These are phyloP conservation scores for Trissoscelio sp. DNA, from an alignment of 2,888 invertebrate genomes.

Conservation along the genomic window DNA sequence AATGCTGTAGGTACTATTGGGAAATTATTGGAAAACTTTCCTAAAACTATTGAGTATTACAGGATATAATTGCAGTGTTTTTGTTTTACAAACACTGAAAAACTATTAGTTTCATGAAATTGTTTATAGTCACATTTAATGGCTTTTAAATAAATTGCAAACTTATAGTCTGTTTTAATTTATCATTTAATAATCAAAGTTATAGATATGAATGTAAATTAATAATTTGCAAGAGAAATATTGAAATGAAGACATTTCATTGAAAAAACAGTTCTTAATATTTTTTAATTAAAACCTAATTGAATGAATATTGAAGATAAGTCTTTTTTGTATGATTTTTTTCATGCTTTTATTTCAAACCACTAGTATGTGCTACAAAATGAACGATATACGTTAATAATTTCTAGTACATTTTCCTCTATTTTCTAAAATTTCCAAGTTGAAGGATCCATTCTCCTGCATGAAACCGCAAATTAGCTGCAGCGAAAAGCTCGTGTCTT, in stretches of 20 bases:
- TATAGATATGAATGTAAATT: too few relatives aligned
- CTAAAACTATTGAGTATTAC: slow-evolving; percentile 10
- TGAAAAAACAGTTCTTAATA: too few relatives aligned
- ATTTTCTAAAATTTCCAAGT: slow-evolving; percentile 6
- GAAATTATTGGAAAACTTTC: slow-evolving; percentile 33
- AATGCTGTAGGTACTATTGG: slow-evolving; percentile 9
- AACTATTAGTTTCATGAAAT: background rate
- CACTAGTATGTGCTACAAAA: background rate
- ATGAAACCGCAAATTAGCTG: slow-evolving; percentile 15
- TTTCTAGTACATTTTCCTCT: background rate
- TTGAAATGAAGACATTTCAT: too few relatives aligned
- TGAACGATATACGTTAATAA: slow-evolving; percentile 5
- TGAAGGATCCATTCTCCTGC: background rate
- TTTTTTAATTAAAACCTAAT: too few relatives aligned
- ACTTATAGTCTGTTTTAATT: too few relatives aligned
- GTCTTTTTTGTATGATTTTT: too few relatives aligned
- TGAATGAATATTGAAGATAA: too few relatives aligned
- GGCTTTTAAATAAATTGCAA: background rate
- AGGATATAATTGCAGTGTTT: slow-evolving; percentile 6
- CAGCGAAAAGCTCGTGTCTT: slow-evolving; percentile 2
- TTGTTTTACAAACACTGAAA: background rate
- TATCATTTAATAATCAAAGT: too few relatives aligned
- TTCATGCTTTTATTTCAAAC: too few relatives aligned
- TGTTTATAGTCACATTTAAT: background rate
- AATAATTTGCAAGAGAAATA: too few relatives aligned